Evolutionary conservation across 2,888 invertebrate genomes (phyloP), one percentile per base, ranked within the genome.

Genomic region (Drosophila melanosoma): DNA sequence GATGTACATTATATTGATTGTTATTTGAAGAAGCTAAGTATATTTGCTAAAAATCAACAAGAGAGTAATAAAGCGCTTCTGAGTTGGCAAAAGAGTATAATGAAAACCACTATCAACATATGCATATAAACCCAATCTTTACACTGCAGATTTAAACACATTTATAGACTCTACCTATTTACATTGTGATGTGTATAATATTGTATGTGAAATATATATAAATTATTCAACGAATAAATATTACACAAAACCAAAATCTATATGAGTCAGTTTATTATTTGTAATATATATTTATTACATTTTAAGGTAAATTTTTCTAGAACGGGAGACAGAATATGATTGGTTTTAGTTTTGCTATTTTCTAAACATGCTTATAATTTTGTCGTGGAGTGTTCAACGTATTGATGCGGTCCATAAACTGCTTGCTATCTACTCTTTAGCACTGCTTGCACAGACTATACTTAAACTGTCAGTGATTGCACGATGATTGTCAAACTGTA

Each of bases 151-250:
- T 64, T 61, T 40, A 59, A 52, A 36, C 35, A 60, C 67, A 74
- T 65, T 66, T 66, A 74, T 59, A 63, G 49, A 56, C 40, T 66
- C 51, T 59, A 75, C 5, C 64, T 78, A 66, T 68, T 61, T 65
- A 72, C 65, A 61, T 58, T 45, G 49, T 68, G 36, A 68, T 61
- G 68, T 83, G 78, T 61, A 74, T 69, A 74, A 78, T 78, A 79
- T 67, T 83, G 52, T 61, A 76, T 85, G 79, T 85, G 74, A 72
- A 81, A 66, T 65, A 66, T 63, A 65, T 67, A 69, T 67, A 70
- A 77, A 84, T 65, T 82, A 83, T 82, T 83, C 78, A 74, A 57
- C 79, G 69, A 83, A 85, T 83, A 83, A 83, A 79, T 74, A 81
- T 56, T 23, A 78, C 38, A 74, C 38, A 56, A 42, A 65, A 69